phyloP scores from a whole-genome alignment of 2,113 vertebrate species.

The Tragelaphus scriptus region DNA sequence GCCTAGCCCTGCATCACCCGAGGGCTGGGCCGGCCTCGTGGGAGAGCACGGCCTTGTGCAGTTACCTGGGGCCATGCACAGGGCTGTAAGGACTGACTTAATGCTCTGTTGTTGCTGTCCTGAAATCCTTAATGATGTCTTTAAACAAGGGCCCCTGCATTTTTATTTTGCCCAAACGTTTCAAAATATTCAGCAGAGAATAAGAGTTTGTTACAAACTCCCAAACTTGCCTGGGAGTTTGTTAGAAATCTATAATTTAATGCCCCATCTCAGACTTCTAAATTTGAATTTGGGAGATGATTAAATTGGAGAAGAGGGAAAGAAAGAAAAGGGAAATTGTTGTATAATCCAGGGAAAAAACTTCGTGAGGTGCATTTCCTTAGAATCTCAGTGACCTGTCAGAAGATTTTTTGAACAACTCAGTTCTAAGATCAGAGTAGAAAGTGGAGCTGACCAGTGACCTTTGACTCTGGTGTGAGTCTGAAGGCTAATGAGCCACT shows the following conservation, averaged over 20 bases:
- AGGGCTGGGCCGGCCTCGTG: background rate
- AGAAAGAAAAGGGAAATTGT: background rate
- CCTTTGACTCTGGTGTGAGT: background rate
- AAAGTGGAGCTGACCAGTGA: background rate
- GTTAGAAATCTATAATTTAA: background rate
- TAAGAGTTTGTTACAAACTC: background rate
- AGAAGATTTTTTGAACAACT: background rate
- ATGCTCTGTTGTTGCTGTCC: background rate
- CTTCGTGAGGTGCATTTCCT: background rate
- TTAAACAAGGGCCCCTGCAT: background rate
- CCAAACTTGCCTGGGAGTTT: background rate
- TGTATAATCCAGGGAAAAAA: background rate
- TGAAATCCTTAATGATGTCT: background rate
- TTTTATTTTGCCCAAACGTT: background rate
- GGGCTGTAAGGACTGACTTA: background rate
- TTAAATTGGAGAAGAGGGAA: background rate
- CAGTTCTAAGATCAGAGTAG: background rate
- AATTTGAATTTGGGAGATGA: background rate
- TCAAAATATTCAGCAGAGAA: background rate
- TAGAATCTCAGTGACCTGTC: background rate
- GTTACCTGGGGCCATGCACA: background rate
- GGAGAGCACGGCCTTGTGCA: background rate
- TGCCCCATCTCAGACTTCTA: background rate
- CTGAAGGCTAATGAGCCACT: background rate
- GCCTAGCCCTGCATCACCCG: fast-evolving